Base-by-base conservation (phyloP, 1,140 invertebrate species). In the Drosophila seguyi region DNA sequence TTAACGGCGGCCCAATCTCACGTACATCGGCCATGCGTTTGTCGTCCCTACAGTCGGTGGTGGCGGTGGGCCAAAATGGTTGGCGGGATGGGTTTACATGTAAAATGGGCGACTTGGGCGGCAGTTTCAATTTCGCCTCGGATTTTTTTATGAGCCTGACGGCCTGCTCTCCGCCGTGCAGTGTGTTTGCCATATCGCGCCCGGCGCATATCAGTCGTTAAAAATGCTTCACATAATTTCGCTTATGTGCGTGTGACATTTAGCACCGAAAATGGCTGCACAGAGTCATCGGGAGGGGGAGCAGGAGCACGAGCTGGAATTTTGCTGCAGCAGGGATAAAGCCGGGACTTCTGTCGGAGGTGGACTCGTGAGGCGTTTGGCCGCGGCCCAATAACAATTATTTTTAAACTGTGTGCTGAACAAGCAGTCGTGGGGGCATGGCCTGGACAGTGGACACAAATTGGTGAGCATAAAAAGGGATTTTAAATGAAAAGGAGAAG, bases 181-280 rank as follows among this genome's bases (percentile, higher is more conserved):
- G 71, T 67, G 71, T 67, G 76, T 41, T 87, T 56, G 60, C 75
- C 79, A 72, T 82, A 87, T 84, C 81, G 59, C 62, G 44, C 48
- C 53, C 29, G 41, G 71, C 68, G 45, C 76, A 76, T 79, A 75
- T 83, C 85, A 85, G 85, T 90, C 85, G 85, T 90, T 90, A 90
- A 90, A 72, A 90, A 85, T 81, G 78, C 81, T 80, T 90, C 78
- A 90, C 85, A 90, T 90, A 90, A 90, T 90, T 90, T 83, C 81
- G 75, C 85, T 90, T 90, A 85, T 90, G 82, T 90, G 85, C 81
- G 58, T 81, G 77, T 84, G 81, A 90, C 85, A 85, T 88, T 90
- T 90, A 90, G 85, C 77, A 57, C 68, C 50, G 59, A 74, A 45
- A 47, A 59, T 66, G 75, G 36, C 31, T 36, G 68, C 59, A 38